Percentiles rank a stretch among this genome's conserved stretches.
These are phyloP conservation scores for Melanotaenia maccullochi DNA, from an alignment of 2,797 vertebrate genomes.

Conservation along the genomic window DNA sequence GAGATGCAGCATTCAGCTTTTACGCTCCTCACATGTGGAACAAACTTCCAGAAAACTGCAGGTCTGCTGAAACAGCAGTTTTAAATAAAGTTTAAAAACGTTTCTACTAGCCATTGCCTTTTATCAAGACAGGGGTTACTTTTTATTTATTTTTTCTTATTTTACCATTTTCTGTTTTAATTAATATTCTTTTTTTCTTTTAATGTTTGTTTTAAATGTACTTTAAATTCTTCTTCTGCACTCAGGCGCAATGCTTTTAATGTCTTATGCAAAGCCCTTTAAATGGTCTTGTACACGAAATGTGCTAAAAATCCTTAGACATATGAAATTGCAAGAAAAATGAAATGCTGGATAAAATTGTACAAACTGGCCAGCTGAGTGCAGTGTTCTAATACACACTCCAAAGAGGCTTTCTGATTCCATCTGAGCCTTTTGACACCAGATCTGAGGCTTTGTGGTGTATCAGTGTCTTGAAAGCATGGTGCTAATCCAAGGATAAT, in stretches of 20 bases:
- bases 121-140: no score
- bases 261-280: neutral
- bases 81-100: no score
- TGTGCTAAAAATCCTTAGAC: neutral
- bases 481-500: slow-evolving; percentile 61
- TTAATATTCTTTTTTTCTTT: neutral
- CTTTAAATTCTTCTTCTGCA: neutral
- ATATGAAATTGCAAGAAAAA: neutral
- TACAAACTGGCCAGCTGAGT: neutral
- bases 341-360: neutral
- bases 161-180: no score
- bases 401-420: slow-evolving; percentile 13
- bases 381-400: neutral
- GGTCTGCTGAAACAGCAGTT: no score
- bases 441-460: slow-evolving; percentile 39
- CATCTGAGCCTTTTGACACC: slow-evolving; percentile 32
- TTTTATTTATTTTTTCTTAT: no score
- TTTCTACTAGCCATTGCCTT: no score
- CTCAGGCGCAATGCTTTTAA: neutral
- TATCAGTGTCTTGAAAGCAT: slow-evolving; percentile 20
- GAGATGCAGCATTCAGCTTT: no score
- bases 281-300: neutral
- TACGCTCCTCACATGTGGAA: no score
- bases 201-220: neutral
- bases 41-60: no score